Evolutionary conservation across 92 coral and sea anemone genomes (phyloP), one percentile per base, ranked within the genome.

Genomic region (Montipora capitata): DNA sequence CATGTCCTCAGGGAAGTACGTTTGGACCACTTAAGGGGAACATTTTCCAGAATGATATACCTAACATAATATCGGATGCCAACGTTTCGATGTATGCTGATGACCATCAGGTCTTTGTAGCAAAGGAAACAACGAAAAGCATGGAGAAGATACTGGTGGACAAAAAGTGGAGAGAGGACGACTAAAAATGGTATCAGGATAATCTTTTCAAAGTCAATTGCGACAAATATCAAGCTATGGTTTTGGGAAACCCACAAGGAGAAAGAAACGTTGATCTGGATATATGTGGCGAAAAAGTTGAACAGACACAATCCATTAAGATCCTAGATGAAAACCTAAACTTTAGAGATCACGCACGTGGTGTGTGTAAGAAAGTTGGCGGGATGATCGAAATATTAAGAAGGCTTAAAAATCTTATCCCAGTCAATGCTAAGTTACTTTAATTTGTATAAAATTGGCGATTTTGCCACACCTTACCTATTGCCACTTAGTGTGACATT

Each of bases 51-150:
- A 52, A 75, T 6, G 65, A 75, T 75, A 48, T 10, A 65, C 65
- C 79, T 75, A 49, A 75, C 79, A 75, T 75, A 75, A 75, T 52
- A 52, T 75, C 79, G 2, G 79, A 75, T 18, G 64, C 63, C 40
- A 48, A 75, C 14, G 58, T 52, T 9, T 52, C 58, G 58, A 52
- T 52, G 10, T 52, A 52, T 4, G 58, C 58, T 5, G 58, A 52
- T 52, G 58, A 52, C 58, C 58, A 52, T 4, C 58, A 52, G 13
- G 58, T 52, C 58, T 52, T 52, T 67, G 72, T 27, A 67, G 72
- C 40, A 67, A 9, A 35, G 40, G 58, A 52, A 52, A 4, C 58
- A 52, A 4, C 40, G 17, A 64, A 64, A 64, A 64, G 17, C 2
- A 8, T 64, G 39, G 69, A 64, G 69, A 64, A n/a, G 72, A 67